Percentiles rank a stretch among this genome's conserved stretches.
Conservation (phyloP, 2,113 vertebrate genomes). For the Melospiza melodia region DNA sequence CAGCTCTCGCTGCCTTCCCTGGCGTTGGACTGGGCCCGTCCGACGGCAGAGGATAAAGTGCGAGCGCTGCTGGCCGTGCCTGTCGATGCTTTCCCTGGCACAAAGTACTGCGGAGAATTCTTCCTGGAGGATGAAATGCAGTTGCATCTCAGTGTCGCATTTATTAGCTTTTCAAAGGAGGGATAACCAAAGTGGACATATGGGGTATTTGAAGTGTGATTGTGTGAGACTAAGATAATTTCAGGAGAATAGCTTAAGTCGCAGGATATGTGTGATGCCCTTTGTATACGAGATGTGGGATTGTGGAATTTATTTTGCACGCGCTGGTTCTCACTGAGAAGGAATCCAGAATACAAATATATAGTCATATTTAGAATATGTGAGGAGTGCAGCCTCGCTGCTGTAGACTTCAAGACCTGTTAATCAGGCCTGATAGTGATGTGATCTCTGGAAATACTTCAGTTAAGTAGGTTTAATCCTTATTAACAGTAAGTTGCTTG, state of each 20-base stretch:
- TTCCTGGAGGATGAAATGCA: constrained; percentile 46
- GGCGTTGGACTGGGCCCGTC: constrained; percentile 3
- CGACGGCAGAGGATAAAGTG: constrained; percentile 29
- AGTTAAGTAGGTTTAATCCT: constrained; percentile 49
- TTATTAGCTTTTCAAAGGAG: constrained; percentile 65
- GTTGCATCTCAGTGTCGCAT: constrained; percentile 51
- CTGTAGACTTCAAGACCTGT: background rate
- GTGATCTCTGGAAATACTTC: constrained; percentile 46
- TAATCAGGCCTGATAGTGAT: constrained; percentile 19
- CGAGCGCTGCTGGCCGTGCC: constrained; percentile 3
- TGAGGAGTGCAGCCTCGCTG: background rate
- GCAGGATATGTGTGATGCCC: constrained; percentile 58
- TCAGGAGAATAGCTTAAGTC: constrained; percentile 59
- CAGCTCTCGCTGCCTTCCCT: background rate
- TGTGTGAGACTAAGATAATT: constrained; percentile 71
- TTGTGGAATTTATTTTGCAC: constrained; percentile 53
- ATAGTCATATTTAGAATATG: constrained; percentile 6
- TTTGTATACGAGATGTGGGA: constrained; percentile 53
- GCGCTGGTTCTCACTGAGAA: constrained; percentile 17
- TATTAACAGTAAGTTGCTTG: constrained; percentile 46
- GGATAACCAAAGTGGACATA: constrained; percentile 71
- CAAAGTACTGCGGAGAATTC: constrained; percentile 33
- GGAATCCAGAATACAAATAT: constrained; percentile 47
- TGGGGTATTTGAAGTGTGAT: constrained; percentile 72
- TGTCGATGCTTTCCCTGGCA: constrained; percentile 41